A percentile compares a stretch with the other conserved stretches of the same genome.
phyloP scores from a whole-genome alignment of 2,797 vertebrate genomes.

The Acrossocheilus fasciatus region DNA sequence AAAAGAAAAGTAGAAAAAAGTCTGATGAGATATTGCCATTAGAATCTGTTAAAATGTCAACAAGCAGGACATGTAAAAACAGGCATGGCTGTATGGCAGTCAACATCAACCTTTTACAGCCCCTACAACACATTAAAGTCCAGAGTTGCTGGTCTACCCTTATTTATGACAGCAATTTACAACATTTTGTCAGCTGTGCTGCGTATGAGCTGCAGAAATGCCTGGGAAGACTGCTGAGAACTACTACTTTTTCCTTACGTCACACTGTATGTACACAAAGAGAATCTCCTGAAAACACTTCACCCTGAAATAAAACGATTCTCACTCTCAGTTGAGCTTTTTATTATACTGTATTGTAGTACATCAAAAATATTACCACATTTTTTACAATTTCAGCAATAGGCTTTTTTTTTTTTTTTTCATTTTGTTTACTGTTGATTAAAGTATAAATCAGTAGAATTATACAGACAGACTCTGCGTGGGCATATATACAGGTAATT shows the following conservation, averaged over 20 bases:
- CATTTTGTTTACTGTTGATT: background rate
- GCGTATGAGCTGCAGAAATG: background rate
- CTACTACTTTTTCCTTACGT: background rate
- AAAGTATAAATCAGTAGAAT: background rate
- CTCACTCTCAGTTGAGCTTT: background rate
- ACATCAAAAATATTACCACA: background rate
- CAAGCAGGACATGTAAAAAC: background rate
- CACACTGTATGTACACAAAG: background rate
- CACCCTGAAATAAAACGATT: background rate
- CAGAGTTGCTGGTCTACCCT: conserved; percentile 18
- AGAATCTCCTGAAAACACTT: background rate
- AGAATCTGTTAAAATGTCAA: background rate
- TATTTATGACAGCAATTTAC: conserved; percentile 30
- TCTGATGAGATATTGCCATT: background rate
- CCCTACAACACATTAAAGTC: conserved; percentile 14
- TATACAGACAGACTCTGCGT: background rate
- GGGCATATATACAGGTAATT: background rate
- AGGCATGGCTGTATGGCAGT: background rate
- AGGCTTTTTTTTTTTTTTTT: background rate
- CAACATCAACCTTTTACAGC: background rate
- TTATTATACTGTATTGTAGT: background rate
- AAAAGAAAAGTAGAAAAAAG: background rate
- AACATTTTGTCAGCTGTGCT: background rate
- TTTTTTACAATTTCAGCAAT: background rate
- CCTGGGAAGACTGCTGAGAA: background rate